Percentiles rank a stretch among this genome's conserved stretches.
These are phyloP conservation scores for Myotis planiceps DNA, from an alignment of 2,797 vertebrate species.

Conservation along the genomic window DNA sequence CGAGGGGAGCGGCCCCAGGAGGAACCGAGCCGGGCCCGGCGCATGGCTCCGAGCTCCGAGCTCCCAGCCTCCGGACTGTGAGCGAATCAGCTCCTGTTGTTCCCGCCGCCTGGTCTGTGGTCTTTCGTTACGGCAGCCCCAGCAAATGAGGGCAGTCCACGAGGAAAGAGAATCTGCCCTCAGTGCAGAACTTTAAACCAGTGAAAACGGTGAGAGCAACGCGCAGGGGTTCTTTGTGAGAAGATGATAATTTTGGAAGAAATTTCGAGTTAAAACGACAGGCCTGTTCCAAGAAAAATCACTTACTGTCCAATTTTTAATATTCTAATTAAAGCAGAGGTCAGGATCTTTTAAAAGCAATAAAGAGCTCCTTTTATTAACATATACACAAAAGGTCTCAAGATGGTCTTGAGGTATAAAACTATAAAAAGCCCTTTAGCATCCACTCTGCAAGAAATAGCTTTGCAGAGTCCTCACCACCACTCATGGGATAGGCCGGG, in stretches of 20 bases:
- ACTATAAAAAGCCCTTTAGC: constrained; percentile 10
- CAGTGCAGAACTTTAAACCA: background rate
- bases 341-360: constrained; percentile 48
- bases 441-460: background rate
- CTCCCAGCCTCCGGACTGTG: background rate
- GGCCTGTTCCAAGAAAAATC: constrained; percentile 15
- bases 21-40: background rate
- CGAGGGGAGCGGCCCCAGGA: background rate
- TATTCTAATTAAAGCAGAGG: constrained; percentile 52
- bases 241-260: background rate
- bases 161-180: background rate
- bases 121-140: background rate
- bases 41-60: no score
- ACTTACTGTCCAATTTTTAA: constrained; percentile 17
- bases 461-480: constrained; percentile 35
- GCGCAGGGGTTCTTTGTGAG: background rate
- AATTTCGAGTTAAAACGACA: background rate
- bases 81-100: background rate
- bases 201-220: background rate
- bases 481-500: background rate
- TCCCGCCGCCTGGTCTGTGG: no score
- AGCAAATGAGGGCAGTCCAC: background rate
- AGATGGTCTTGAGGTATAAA: constrained; percentile 22
- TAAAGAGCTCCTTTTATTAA: constrained; percentile 55
- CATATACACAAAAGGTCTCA: constrained; percentile 52